Percentiles rank a stretch among this genome's conserved stretches.
Conservation (phyloP, 2,888 invertebrate genomes). For the Oegoconia quadripuncta region DNA sequence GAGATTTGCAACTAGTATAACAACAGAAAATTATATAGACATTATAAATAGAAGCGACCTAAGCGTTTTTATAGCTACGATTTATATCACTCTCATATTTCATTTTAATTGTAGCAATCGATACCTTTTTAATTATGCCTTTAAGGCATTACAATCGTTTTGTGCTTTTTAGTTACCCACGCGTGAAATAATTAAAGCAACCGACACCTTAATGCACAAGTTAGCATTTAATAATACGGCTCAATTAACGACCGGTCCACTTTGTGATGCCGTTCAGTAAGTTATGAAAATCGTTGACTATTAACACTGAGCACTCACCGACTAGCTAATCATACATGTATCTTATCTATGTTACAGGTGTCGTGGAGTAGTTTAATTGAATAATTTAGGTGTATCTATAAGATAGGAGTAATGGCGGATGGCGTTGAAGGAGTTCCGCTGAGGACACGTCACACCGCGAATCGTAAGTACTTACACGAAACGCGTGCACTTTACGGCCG, state of each 20-base stretch:
- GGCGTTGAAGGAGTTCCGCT: slow-evolving; percentile 16
- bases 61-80: slow-evolving; percentile 38
- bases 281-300: slow-evolving; percentile 51
- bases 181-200: slow-evolving; percentile 30
- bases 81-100: slow-evolving; percentile 46
- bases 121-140: slow-evolving; percentile 42
- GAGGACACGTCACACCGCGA: slow-evolving; percentile 30
- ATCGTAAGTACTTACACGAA: slow-evolving; percentile 45
- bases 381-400: slow-evolving; percentile 30
- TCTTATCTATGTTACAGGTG: slow-evolving; percentile 5
- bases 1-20: too few species aligned
- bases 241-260: slow-evolving; percentile 48
- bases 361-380: slow-evolving; percentile 21
- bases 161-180: slow-evolving; percentile 24
- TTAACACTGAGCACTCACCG: slow-evolving; percentile 28
- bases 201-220: slow-evolving; percentile 34
- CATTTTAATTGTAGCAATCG: slow-evolving; percentile 50
- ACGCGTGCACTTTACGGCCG: slow-evolving; percentile 58
- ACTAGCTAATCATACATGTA: neutral
- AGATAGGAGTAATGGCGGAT: slow-evolving; percentile 1
- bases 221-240: slow-evolving; percentile 42
- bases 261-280: slow-evolving; percentile 34
- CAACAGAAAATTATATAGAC: slow-evolving; percentile 25
- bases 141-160: slow-evolving; percentile 24
- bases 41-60: slow-evolving; percentile 30